These are phyloP conservation scores for Napeogenes sylphis DNA, from an alignment of 2,888 invertebrate species.

Conservation along the genomic window DNA sequence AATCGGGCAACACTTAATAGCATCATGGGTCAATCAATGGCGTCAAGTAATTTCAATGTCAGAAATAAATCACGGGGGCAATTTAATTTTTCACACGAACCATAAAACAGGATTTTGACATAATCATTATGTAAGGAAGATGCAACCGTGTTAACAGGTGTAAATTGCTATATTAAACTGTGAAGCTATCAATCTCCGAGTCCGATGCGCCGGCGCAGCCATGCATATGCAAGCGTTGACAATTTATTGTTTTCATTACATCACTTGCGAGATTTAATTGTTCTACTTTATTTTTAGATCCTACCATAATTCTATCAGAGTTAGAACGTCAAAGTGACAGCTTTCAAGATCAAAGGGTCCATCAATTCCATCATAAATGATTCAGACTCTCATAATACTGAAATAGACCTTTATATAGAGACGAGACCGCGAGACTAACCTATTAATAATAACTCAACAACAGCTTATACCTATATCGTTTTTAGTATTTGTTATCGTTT, in stretches of 20 bases:
- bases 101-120: slow-evolving; percentile 6
- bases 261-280: background rate
- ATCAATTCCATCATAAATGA: too few relatives aligned
- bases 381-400: too few relatives aligned
- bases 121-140: background rate
- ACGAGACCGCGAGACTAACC: too few relatives aligned
- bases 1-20: background rate
- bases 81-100: slow-evolving; percentile 1
- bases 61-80: slow-evolving; percentile 2
- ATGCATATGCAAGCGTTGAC: slow-evolving; percentile 40
- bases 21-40: background rate
- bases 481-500: too few relatives aligned
- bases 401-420: too few relatives aligned
- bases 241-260: slow-evolving; percentile 32
- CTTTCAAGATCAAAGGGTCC: too few relatives aligned
- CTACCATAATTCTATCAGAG: too few relatives aligned
- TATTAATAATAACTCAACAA: too few relatives aligned
- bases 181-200: slow-evolving; percentile 53
- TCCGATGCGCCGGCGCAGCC: slow-evolving; percentile 38
- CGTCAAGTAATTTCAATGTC: background rate
- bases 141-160: slow-evolving; percentile 52
- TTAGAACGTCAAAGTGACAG: too few relatives aligned
- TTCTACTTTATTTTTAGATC: too few relatives aligned
- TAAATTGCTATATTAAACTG: slow-evolving; percentile 65
- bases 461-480: too few relatives aligned